Evolutionary conservation across 2,888 invertebrate genomes (phyloP), one percentile per base, ranked within the genome.

Genomic region (Plagodis pulveraria): DNA sequence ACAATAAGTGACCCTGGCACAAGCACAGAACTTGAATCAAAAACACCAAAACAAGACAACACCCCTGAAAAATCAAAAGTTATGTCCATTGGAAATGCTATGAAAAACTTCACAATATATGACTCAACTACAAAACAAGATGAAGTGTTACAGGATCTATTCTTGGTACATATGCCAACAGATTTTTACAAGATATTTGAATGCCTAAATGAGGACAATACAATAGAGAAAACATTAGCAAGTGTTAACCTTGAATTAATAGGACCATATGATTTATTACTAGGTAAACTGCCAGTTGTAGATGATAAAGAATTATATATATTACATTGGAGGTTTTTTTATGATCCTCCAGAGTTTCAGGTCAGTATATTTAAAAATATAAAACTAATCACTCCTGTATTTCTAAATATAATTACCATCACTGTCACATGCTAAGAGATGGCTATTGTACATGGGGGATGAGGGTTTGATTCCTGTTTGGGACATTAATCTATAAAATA

Each of bases 301-400:
- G 84, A 93, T 0, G 86, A 94, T 60, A 93, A 95, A 62, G 89
- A 94, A 61, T 89, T 95, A 62, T 97, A 96, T 80, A 93, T 98
- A 49, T 87, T 95, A 8, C 98, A 98, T 81, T 98, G 97, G 96
- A 94, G 99, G 71, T 99, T 96, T 86, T 98, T 94, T 81, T 98
- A 96, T 84, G 99, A 99, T 91, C 97, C 98, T 8, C 99, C 99
- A 8, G 99, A 99, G 87, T 97, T 98, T 84, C 97, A 98, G 89
- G 95, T 95, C 81, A 68, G 64, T 47, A n/a, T n/a, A 22, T 8
- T 38, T 38, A 38, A 8, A 1, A 38, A 38, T 9, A 38, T 6
- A 1, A 38, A 38, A 38, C 1, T 38, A 8, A 38, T 38, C 9
- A 38, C 9, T 8, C 8, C 32, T n/a, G 46, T 50, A 53, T 51